Evolutionary conservation across 2,888 invertebrate species (phyloP), one percentile per base, ranked within the genome.

Genomic region (Meta bourneti): DNA sequence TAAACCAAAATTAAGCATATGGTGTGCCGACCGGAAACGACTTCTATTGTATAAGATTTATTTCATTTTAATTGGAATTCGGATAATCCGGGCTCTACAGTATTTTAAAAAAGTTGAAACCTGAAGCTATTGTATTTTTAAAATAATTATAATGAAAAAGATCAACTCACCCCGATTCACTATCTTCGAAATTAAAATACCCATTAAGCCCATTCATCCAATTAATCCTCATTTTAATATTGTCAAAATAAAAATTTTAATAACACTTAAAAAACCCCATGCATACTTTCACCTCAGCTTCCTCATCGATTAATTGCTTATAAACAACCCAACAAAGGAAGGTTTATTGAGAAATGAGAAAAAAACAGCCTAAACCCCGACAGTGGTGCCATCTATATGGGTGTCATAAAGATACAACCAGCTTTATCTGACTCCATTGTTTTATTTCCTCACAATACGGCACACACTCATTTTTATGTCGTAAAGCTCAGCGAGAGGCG

Each of bases 361-460:
- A 61, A 61, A 61, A 61, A 61, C 11, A 6, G 61, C 11, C 61
- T 16, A 61, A 61, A 61, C 11, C 34, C 1, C 11, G 61, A 61
- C 61, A 9, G 13, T 16, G 16, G 48, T n/a, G 48, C 11, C 16
- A 9, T 75, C 75, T 84, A 84, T 34, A 8, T 16, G 7, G 54
- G 34, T 16, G n/a, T 51, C 48, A 72, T 54, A 75, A 75, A 52
- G 48, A 61, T 48, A 52, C 34, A 83, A 51, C 74, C 74, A 52
- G 74, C 52, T 52, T 70, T 69, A 82, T 82, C 71, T 70, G 9
- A 48, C 13, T 34, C 84, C 75, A 75, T 90, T 90, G 84, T 90
- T 80, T 90, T 81, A 80, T 81, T 79, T 54, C 74, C 69, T 20
- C 49, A 78, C 90, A 84, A 90, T 80, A 89, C 61, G 78, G 61